Evolutionary conservation across 2,888 invertebrate genomes (phyloP).

Genomic region (Psylliodes chrysocephalus): DNA sequence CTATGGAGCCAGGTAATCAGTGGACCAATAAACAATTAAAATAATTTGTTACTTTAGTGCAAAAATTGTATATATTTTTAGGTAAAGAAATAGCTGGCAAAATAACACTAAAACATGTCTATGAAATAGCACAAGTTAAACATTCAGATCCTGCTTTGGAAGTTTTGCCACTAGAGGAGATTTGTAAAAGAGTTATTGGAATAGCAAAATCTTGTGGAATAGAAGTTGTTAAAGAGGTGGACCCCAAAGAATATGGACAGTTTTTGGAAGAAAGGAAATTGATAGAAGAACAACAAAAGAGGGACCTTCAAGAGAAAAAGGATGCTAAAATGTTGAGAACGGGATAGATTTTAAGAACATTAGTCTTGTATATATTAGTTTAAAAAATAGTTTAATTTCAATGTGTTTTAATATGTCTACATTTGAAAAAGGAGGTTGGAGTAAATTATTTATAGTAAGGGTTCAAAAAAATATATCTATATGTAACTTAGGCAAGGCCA

Average conservation of each 20-base stretch:
- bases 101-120: conserved; percentile 93
- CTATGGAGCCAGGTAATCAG: conserved; percentile 73
- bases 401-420: too few relatives aligned
- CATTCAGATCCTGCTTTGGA: conserved; percentile 82
- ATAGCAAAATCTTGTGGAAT: conserved; percentile 86
- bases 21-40: neutral
- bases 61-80: too few relatives aligned
- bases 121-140: conserved; percentile 98
- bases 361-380: neutral
- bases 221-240: conserved; percentile 80
- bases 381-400: neutral
- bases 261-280: conserved; percentile 82
- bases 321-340: conserved; percentile 93
- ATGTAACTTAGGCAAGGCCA: too few relatives aligned
- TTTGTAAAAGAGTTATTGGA: conserved; percentile 83
- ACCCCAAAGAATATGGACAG: conserved; percentile 81
- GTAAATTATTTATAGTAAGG: too few relatives aligned
- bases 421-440: too few relatives aligned
- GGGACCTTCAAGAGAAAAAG: conserved; percentile 81
- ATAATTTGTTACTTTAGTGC: too few relatives aligned
- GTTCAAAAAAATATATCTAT: too few relatives aligned
- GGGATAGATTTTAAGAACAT: conserved; percentile 59
- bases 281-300: conserved; percentile 78
- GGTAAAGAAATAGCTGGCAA: conserved; percentile 86
- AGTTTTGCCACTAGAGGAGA: conserved; percentile 72